phyloP scores from a whole-genome alignment of 2,113 vertebrate genomes.

The Dromiciops gliroides region DNA sequence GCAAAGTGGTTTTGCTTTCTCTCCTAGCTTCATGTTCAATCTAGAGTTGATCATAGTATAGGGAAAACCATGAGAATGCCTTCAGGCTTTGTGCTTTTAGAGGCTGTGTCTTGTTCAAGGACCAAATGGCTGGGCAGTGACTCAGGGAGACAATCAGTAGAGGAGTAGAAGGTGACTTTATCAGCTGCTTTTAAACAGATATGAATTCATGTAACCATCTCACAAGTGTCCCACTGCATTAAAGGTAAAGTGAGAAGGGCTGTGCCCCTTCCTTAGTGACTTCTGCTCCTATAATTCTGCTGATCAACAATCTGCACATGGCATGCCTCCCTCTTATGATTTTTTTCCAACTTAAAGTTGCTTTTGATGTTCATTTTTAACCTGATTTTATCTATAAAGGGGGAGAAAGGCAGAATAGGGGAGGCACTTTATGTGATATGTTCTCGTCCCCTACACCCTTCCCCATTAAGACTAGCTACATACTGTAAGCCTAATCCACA shows the following conservation, averaged over 20 bases:
- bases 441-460: background rate
- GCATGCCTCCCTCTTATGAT: background rate
- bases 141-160: too few relatives aligned
- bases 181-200: background rate
- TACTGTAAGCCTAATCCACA: background rate
- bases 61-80: background rate
- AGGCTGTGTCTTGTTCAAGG: background rate
- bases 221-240: background rate
- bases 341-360: background rate
- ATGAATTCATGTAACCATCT: background rate
- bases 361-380: background rate
- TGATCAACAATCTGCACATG: background rate
- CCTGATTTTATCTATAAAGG: background rate
- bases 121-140: background rate
- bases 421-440: background rate
- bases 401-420: background rate
- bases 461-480: background rate
- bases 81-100: background rate
- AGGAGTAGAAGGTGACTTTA: background rate
- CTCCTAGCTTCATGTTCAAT: background rate
- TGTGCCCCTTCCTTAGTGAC: background rate
- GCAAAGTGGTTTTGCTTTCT: background rate
- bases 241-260: background rate
- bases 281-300: background rate
- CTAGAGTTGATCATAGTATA: background rate